These are phyloP conservation scores for Dolichotis patagonum DNA, from an alignment of 2,113 vertebrate genomes.

Conservation along the genomic window DNA sequence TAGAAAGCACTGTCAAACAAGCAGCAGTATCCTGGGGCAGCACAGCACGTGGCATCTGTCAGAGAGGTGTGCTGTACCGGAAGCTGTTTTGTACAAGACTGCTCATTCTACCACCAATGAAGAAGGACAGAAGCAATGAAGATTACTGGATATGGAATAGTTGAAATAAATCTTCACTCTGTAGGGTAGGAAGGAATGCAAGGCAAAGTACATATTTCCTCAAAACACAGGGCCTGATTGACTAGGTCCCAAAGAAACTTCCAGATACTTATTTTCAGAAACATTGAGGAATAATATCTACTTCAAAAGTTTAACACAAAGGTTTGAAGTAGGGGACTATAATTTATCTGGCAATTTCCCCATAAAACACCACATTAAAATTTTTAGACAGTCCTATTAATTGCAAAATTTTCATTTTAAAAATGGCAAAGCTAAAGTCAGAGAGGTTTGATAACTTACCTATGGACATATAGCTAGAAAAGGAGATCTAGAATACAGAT, in stretches of 20 bases:
- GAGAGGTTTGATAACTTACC: background rate
- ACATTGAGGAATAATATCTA: background rate
- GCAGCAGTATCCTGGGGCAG: background rate
- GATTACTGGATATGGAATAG: background rate
- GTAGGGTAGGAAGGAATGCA: background rate
- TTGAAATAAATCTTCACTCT: background rate
- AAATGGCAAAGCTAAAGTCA: background rate
- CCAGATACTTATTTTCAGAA: background rate
- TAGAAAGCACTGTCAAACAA: slow-evolving; percentile 1
- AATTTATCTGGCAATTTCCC: slow-evolving; percentile 28
- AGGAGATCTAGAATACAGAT: background rate
- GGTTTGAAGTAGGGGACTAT: background rate
- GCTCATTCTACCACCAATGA: background rate
- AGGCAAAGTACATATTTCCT: background rate
- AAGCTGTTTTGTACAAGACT: slow-evolving; percentile 12
- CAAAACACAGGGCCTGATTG: background rate
- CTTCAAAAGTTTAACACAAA: background rate
- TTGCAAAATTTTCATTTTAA: slow-evolving; percentile 19
- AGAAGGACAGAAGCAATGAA: background rate
- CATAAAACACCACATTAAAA: slow-evolving; percentile 22
- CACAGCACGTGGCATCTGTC: background rate
- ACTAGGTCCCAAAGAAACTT: background rate
- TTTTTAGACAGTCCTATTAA: slow-evolving; percentile 1
- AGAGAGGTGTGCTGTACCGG: background rate
- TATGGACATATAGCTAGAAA: background rate